Base-by-base conservation (phyloP, 2,888 invertebrate genomes). In the Oconnorella tubifera region DNA sequence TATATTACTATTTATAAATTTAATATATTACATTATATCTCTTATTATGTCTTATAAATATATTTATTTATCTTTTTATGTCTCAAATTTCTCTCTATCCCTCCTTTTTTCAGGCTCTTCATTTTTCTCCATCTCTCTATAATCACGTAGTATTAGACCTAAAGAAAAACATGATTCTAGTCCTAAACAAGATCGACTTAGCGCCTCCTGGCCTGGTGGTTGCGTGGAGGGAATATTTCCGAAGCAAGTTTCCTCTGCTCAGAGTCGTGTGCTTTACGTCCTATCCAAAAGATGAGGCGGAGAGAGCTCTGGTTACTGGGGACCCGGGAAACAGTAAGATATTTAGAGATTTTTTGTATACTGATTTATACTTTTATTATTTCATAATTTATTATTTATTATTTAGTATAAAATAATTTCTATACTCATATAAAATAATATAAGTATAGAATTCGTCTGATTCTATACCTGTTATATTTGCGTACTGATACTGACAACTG, bases 101-200 rank as follows among this genome's bases (percentile, higher is more conserved):
- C n/a, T n/a, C n/a, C n/a, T n/a, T n/a, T 62, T 75, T 76, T 1
- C 72, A 84, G 83, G 77, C 80, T 19, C 75, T 85, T 10, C 83
- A 94, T 88, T 94, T 96, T 80, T 93, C 96, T 0, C 94, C 95
- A 0, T 89, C 90, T 1, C 84, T 97, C 0, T 94, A 93, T 79
- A 83, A 88, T 10, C 89, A 91, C 78, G 87, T 94, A 3, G 88
- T 88, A 0, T 85, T 87, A 1, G 86, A 86, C 0, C 83, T 91
- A 57, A 86, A 87, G n/a, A 94, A 94, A 79, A 86, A 89, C 55
- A 89, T 95, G 83, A 90, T 97, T 68, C 78, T 97, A 14, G 88
- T 96, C 0, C 81, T 97, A 10, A 97, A 97, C 82, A 97, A 97
- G 85, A 88, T 94, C 48, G 97, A 97, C 83, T 82, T 96, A 70